phyloP scores from a whole-genome alignment of 2,113 vertebrate species.

The Arvicanthis niloticus region DNA sequence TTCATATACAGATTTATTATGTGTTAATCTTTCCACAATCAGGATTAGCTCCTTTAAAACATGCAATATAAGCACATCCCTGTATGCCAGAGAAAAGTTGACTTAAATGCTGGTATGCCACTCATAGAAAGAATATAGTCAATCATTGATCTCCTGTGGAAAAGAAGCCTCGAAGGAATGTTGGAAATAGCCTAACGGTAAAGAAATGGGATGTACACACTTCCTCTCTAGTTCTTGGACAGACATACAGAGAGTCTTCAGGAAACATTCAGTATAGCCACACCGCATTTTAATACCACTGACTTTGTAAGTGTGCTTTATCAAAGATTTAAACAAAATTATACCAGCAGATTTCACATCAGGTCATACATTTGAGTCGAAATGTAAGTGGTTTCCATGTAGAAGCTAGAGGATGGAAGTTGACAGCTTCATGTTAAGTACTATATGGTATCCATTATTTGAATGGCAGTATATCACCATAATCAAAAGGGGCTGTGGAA shows the following conservation, averaged over 20 bases:
- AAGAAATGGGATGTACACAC: neutral
- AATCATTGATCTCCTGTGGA: slow-evolving; percentile 7
- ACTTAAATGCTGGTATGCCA: neutral
- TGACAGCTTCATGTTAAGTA: slow-evolving; percentile 74
- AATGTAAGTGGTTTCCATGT: slow-evolving; percentile 79
- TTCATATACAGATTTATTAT: accelerated
- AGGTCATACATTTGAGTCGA: slow-evolving; percentile 74
- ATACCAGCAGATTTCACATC: slow-evolving; percentile 71
- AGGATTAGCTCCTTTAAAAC: neutral
- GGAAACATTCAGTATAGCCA: neutral
- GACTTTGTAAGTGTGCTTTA: slow-evolving; percentile 64
- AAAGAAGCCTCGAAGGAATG: neutral
- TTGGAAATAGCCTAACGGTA: neutral
- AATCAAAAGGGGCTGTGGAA: slow-evolving; percentile 83
- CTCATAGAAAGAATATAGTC: neutral
- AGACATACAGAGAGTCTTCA: neutral
- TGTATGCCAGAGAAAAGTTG: neutral
- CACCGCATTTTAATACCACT: slow-evolving; percentile 39
- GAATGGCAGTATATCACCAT: slow-evolving; percentile 57
- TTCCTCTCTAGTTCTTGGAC: neutral
- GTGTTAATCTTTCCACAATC: neutral
- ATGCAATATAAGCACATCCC: neutral
- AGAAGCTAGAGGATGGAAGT: slow-evolving; percentile 74
- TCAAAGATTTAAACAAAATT: slow-evolving; percentile 45
- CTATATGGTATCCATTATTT: slow-evolving; percentile 83